A percentile compares a stretch with the other conserved stretches of the same genome.
Evolutionary conservation across 2,888 invertebrate species (phyloP).

Genomic region (Andrena camellia): DNA sequence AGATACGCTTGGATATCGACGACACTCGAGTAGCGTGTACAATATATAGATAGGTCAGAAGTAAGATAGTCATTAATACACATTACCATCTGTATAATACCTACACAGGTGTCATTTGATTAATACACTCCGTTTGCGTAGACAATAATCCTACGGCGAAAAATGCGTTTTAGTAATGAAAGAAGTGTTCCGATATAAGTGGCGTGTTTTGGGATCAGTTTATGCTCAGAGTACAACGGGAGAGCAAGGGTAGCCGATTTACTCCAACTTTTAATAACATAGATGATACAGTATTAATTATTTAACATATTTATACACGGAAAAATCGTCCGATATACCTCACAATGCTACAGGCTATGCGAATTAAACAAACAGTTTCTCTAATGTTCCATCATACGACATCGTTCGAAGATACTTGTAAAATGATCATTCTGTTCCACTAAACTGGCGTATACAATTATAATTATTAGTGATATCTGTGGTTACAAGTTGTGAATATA

Average conservation of each 20-base stretch:
- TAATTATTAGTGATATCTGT: constrained; percentile 44
- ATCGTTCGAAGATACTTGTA: constrained; percentile 27
- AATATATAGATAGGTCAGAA: constrained; percentile 29
- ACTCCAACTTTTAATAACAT: constrained; percentile 52
- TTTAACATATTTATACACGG: constrained; percentile 57
- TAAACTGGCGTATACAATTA: constrained; percentile 36
- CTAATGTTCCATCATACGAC: constrained; percentile 17
- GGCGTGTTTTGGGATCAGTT: constrained; percentile 2
- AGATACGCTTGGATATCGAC: constrained; percentile 33
- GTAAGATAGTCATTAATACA: constrained; percentile 30
- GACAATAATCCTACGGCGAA: constrained; percentile 37
- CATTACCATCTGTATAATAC: constrained; percentile 27
- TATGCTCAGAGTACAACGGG: constrained; percentile 47
- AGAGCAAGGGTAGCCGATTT: constrained; percentile 43
- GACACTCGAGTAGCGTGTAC: constrained; percentile 29
- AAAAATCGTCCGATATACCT: constrained; percentile 33
- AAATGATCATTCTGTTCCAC: constrained; percentile 34
- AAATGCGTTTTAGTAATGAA: constrained; percentile 42
- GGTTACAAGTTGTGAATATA: constrained; percentile 45
- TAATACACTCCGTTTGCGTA: constrained; percentile 38
- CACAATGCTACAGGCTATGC: constrained; percentile 31
- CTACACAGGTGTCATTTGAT: constrained; percentile 44
- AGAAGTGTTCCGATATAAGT: constrained; percentile 31
- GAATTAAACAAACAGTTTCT: constrained; percentile 29
- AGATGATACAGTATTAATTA: constrained; percentile 50